Percentiles rank a stretch among this genome's conserved stretches.
Conservation (phyloP, 1,140 invertebrate species). For the Augochlora pura region DNA sequence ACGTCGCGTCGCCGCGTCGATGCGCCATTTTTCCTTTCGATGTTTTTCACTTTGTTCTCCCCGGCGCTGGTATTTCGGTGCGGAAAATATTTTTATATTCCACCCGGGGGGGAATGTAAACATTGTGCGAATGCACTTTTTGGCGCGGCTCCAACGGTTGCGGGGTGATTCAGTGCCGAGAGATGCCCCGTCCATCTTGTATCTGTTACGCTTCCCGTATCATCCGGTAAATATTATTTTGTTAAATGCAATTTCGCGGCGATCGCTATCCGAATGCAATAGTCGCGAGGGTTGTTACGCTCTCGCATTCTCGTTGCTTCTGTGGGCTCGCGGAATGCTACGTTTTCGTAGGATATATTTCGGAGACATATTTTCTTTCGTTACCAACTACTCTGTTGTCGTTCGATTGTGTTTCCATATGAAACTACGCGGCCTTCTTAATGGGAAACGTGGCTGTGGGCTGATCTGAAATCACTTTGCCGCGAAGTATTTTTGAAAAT, state of each 20-base stretch:
- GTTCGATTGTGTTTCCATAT: neutral
- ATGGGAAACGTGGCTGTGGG: neutral
- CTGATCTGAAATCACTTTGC: neutral
- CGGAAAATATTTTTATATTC: constrained; percentile 29
- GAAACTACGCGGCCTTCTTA: neutral
- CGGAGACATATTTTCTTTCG: neutral
- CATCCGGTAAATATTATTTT: constrained; percentile 21
- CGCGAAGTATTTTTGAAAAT: neutral
- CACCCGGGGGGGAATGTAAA: constrained; percentile 17
- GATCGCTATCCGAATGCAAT: neutral
- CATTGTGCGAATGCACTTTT: constrained; percentile 48
- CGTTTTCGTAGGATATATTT: no score
- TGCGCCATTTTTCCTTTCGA: no score
- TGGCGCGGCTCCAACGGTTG: constrained; percentile 29
- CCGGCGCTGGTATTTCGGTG: neutral
- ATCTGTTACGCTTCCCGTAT: constrained; percentile 16
- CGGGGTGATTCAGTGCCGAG: constrained; percentile 7
- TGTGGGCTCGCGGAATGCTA: neutral
- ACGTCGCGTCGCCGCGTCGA: neutral
- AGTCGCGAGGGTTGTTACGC: no score
- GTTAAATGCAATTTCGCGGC: neutral
- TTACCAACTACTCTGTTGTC: neutral
- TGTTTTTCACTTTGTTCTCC: neutral
- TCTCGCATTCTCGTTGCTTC: neutral
- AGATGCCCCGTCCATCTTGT: constrained; percentile 1